Percentiles rank a stretch among this genome's conserved stretches.
Conservation (phyloP, 1,140 invertebrate genomes). For the Neodiprion virginianus region DNA sequence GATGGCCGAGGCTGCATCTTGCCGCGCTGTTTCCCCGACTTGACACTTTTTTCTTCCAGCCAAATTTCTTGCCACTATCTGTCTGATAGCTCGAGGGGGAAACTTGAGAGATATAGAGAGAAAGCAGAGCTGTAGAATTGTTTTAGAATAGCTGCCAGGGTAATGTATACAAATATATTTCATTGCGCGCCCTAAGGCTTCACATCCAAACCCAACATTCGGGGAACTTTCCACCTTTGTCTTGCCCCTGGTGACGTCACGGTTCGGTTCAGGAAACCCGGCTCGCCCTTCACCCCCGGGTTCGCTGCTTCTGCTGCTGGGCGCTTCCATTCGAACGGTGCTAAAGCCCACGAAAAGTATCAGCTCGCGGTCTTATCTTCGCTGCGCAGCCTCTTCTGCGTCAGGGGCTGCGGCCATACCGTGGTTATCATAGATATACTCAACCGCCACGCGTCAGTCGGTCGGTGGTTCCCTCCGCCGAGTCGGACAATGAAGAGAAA, state of each 20-base stretch:
- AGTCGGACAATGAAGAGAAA: too few relatives aligned
- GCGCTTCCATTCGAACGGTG: neutral
- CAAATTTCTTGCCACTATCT: neutral
- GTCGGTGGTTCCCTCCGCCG: too few relatives aligned
- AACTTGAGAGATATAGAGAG: neutral
- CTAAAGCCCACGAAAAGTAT: constrained; percentile 7
- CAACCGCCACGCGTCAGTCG: neutral
- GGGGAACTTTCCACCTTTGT: neutral
- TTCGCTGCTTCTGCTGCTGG: too few relatives aligned
- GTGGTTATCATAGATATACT: neutral
- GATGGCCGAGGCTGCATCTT: constrained; percentile 16
- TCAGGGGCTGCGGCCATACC: too few relatives aligned
- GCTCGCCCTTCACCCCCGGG: too few relatives aligned
- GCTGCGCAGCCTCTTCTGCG: neutral
- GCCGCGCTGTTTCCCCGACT: constrained; percentile 11
- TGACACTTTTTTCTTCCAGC: constrained; percentile 4
- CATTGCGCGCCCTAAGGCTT: neutral
- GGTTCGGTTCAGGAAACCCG: too few relatives aligned
- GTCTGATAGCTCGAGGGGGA: constrained; percentile 1
- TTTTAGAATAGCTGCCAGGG: neutral
- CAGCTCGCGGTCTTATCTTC: constrained; percentile 4
- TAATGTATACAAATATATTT: constrained; percentile 12
- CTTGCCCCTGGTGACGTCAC: neutral
- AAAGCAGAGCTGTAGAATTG: neutral
- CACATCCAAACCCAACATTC: neutral